phyloP scores from a whole-genome alignment of 2,797 vertebrate genomes.

The Podargus strigoides region DNA sequence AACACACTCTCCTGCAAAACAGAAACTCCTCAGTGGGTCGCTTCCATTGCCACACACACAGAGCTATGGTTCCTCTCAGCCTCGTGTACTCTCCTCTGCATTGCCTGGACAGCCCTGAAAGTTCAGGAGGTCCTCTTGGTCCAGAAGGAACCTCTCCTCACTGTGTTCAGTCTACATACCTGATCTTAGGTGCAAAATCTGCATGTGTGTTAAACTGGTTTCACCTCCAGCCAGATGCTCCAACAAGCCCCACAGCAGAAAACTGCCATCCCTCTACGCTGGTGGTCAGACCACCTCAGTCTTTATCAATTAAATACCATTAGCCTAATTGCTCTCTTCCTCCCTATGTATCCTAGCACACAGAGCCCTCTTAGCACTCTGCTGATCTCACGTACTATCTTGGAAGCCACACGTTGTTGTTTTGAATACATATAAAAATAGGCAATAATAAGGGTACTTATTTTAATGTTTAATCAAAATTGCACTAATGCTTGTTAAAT shows the following conservation, averaged over 20 bases:
- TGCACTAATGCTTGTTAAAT: not conserved
- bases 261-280: not conserved
- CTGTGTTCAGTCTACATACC: not conserved
- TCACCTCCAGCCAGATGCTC: not conserved
- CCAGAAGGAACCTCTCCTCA: not conserved
- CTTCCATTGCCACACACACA: no score
- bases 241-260: not conserved
- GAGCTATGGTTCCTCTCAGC: not conserved
- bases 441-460: not conserved
- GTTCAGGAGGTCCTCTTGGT: not conserved
- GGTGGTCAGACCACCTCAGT: not conserved
- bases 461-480: not conserved
- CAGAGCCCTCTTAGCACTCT: not conserved
- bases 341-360: not conserved
- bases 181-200: not conserved
- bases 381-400: not conserved
- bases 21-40: not conserved
- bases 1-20: not conserved
- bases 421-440: rapidly evolving
- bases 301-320: not conserved
- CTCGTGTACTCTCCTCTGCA: not conserved
- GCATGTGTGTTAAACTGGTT: not conserved
- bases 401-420: not conserved
- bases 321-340: not conserved
- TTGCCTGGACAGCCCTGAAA: not conserved